Base-by-base conservation (phyloP, 2,888 invertebrate species). In the Limnephilus marmoratus region DNA sequence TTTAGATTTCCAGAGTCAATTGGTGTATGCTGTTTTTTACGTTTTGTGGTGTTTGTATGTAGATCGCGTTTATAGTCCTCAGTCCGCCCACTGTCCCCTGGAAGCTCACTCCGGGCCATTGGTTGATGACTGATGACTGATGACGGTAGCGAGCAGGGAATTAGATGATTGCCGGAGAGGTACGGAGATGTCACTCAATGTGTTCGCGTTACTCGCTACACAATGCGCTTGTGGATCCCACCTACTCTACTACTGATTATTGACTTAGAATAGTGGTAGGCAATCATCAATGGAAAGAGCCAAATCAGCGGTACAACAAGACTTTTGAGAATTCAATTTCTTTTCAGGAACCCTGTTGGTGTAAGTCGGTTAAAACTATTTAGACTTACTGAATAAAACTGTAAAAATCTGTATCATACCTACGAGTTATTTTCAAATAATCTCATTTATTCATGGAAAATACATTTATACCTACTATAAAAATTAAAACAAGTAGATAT, bases 111-210 rank as follows among this genome's bases (percentile, higher is more conserved):
- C n/a, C 15, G 86, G 86, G 31, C 86, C 86, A 13, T 45, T 34
- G 24, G 85, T 15, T 41, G 15, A 49, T 49, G 49, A 49, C 49
- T 49, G 15, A 15, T 49, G 85, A 13, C 41, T 41, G 85, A 85
- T 88, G 88, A 68, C 37, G 88, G 53, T n/a, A 49, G 31, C 68
- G 18, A 80, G 34, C n/a, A 34, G 88, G 68, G 88, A 88, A 88
- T 88, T 88, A 88, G 68, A 88, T 88, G 88, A 88, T 88, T 88
- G 88, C 49, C 45, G 41, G 68, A 68, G 68, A 68, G 29, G 45
- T 86, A n/a, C 86, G 24, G 86, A 86, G 86, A 86, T 86, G 86
- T 49, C 86, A 45, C 18, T 86, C 86, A 45, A 86, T 86, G 15
- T 86, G 29, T 86, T 86, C 41, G 49, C 86, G 68, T 83, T 41